Evolutionary conservation across 2,888 invertebrate species (phyloP), one percentile per base, ranked within the genome.

Genomic region (Norana najaformis): DNA sequence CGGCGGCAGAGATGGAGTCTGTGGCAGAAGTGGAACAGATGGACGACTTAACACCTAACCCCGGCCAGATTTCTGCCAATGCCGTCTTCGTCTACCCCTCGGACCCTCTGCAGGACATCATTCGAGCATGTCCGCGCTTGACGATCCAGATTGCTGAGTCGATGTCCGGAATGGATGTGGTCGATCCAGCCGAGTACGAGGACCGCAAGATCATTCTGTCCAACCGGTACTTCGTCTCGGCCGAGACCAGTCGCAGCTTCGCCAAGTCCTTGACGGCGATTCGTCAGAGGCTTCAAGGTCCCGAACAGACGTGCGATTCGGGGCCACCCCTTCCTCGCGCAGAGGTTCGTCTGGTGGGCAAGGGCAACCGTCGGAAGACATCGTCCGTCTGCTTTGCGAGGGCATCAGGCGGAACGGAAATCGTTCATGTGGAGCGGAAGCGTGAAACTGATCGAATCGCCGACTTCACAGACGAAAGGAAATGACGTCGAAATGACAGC

Each of bases 351-450:
- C 11, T n/a, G 8, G 69, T 30, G n/a, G 69, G 69, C 16, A 69
- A 69, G n/a, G 69, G 69, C 69, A 69, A 69, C 69, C 69, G 69
- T n/a, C 69, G 69, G 30, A 69, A 69, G 69, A 69, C 69, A 8
- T n/a, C 30, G 4, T 69, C 69, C n/a, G 69, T 69, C 69, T 69
- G 69, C 69, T 69, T 69, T n/a, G 69, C 69, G 69, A 69, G 69
- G 69, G 69, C 69, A 69, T 69, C 69, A n/a, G 69, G 69, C 69
- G 69, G 69, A 69, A 69, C 69, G 69, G 69, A 69, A n/a, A n/a
- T 69, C 69, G n/a, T 69, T 30, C 69, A 69, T n/a, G 69, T 69
- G 69, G 69, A 69, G n/a, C 69, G 69, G 30, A n/a, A 69, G 53
- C 53, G 53, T 53, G 11, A 23, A 53, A 5, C 53, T 53, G 53